Conservation (phyloP, 2,113 vertebrate genomes). For the Catharus fuscescens region DNA sequence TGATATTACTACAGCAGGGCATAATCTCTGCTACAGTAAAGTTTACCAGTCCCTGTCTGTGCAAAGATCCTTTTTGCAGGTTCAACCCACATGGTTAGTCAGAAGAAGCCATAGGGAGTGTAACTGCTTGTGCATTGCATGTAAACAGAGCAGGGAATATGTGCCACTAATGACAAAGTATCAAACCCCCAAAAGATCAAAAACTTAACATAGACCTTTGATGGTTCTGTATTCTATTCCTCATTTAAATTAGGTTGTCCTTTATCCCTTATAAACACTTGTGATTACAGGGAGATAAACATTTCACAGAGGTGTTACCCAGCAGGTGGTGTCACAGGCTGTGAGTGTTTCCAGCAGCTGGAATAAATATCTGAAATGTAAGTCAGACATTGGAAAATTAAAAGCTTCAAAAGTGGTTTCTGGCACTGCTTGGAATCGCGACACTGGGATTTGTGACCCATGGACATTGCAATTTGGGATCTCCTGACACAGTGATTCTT, state of each 20-base stretch:
- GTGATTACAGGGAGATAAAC: background rate
- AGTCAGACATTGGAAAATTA: background rate
- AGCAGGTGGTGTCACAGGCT: background rate
- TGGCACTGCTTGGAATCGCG: fast-evolving
- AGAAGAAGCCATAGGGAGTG: background rate
- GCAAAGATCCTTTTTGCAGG: background rate
- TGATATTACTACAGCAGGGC: background rate
- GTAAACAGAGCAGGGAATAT: background rate
- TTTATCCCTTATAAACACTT: background rate
- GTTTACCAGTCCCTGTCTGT: background rate
- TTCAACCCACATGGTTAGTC: background rate
- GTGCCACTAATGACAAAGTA: background rate
- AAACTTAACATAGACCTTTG: background rate
- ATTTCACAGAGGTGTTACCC: background rate
- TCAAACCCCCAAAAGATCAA: background rate
- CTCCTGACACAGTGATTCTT: background rate
- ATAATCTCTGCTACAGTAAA: background rate
- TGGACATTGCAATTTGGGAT: background rate
- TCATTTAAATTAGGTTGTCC: background rate
- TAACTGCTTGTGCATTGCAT: background rate
- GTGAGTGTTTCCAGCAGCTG: background rate
- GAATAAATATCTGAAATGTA: background rate
- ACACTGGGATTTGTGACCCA: background rate
- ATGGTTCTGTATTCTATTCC: background rate
- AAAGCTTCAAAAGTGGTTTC: background rate